A percentile compares a stretch with the other conserved stretches of the same genome.
Conservation (phyloP, 2,113 vertebrate species). For the Rhea americana region DNA sequence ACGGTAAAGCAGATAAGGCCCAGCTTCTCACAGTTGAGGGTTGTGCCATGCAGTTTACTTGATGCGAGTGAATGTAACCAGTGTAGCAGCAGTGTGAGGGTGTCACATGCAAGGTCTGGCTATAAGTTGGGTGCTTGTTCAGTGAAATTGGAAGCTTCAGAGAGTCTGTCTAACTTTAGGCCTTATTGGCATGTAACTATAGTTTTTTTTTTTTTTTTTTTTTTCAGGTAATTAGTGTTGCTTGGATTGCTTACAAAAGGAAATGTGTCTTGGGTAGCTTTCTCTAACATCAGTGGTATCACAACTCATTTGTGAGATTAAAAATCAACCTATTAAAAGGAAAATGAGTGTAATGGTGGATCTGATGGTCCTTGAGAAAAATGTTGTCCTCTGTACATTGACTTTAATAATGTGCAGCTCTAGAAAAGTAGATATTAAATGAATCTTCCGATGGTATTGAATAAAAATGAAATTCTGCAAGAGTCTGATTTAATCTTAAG, state of each 20-base stretch:
- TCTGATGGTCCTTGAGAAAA: neutral
- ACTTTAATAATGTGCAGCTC: neutral
- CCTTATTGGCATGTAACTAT: neutral
- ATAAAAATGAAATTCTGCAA: neutral
- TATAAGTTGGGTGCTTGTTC: neutral
- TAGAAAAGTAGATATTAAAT: neutral
- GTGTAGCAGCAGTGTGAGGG: neutral
- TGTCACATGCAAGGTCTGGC: neutral
- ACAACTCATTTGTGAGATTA: neutral
- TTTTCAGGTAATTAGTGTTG: neutral
- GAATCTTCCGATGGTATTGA: neutral
- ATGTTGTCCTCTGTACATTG: neutral
- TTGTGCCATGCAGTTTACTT: neutral
- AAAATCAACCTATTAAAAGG: neutral
- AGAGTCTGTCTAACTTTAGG: neutral
- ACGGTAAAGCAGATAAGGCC: neutral
- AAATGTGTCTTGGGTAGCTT: neutral
- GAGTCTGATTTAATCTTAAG: neutral
- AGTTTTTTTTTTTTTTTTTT: neutral
- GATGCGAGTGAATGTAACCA: neutral
- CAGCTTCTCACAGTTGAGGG: neutral
- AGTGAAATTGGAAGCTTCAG: neutral
- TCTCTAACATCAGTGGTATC: neutral
- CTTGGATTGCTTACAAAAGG: neutral
- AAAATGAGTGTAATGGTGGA: neutral